Base-by-base conservation (phyloP, 2,113 vertebrate species). In the Carettochelys insculpta region DNA sequence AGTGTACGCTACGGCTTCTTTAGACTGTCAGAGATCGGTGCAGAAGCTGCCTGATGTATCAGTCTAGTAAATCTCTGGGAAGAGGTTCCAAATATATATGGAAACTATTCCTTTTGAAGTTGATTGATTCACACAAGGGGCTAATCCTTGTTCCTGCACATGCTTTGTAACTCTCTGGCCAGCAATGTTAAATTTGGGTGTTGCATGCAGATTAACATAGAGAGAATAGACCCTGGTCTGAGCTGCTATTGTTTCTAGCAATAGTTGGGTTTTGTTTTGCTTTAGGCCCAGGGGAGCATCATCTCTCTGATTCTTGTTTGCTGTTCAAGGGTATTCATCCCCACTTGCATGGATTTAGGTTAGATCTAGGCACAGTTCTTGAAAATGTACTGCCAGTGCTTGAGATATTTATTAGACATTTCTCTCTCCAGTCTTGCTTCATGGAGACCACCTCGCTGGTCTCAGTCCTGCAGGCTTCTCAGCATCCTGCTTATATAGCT, bases 61-160 rank as follows among this genome's bases (percentile, higher is more conserved):
- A 27, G 4, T 45, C 53, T 75, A 12, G 83, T 56, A 45, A 79
- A 88, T 82, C 27, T 77, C 34, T 73, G 27, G 43, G 24, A 45
- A 75, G 41, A 41, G 24, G 77, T 93, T 13, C 77, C 48, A 88
- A 91, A 90, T 80, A 91, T 82, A 78, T 38, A 80, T 4, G 41
- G 47, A 87, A 87, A 65, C 80, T 54, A 76, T 43, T 48, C 47
- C 54, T 31, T 29, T 31, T 31, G 85, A 88, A 80, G 80, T 79
- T 71, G 81, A 86, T 85, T 80, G 90, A 92, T 53, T 82, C 75
- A 25, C 54, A 11, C 0, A 65, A 48, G 61, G 54, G 93, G 71
- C 71, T 87, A 78, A 89, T 92, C 94, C 88, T 89, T 84, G 31
- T n/a, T 54, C 86, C 2, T 80, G 83, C 88, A 89, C 75, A 92